Conservation (phyloP, 1,140 invertebrate species). For the Helicoverpa armigera region DNA sequence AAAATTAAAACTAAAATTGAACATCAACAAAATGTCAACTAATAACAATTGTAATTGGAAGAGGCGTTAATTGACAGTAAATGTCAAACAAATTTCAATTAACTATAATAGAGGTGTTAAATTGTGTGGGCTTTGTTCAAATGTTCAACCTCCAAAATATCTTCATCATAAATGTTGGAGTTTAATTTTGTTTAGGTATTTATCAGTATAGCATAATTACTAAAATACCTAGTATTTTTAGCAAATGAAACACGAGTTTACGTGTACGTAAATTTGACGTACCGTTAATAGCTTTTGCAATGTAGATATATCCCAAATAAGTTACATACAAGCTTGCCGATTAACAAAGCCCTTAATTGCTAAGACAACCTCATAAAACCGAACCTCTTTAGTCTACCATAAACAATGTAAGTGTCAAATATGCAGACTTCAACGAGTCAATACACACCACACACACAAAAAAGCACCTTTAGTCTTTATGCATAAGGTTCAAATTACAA, state of each 20-base stretch:
- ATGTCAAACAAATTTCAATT: background rate
- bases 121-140: background rate
- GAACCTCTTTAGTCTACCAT: conserved; percentile 26
- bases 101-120: background rate
- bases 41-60: background rate
- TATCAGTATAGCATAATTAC: too few species aligned
- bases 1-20: too few species aligned
- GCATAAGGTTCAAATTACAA: conserved; percentile 12
- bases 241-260: background rate
- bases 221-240: background rate
- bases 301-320: conserved; percentile 25
- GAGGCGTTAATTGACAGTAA: conserved; percentile 23
- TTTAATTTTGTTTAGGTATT: too few species aligned
- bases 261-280: background rate
- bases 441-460: background rate
- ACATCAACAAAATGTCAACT: background rate
- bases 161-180: too few species aligned
- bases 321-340: background rate
- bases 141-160: background rate
- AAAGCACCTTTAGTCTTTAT: background rate
- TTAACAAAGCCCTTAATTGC: conserved; percentile 26
- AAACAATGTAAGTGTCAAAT: conserved; percentile 39
- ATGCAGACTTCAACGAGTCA: conserved; percentile 24
- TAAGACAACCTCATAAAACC: conserved; percentile 38
- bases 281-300: conserved; percentile 9